A percentile compares a stretch with the other conserved stretches of the same genome.
phyloP scores from a whole-genome alignment of 2,113 vertebrate genomes.

The Ptychochromis oligacanthus region DNA sequence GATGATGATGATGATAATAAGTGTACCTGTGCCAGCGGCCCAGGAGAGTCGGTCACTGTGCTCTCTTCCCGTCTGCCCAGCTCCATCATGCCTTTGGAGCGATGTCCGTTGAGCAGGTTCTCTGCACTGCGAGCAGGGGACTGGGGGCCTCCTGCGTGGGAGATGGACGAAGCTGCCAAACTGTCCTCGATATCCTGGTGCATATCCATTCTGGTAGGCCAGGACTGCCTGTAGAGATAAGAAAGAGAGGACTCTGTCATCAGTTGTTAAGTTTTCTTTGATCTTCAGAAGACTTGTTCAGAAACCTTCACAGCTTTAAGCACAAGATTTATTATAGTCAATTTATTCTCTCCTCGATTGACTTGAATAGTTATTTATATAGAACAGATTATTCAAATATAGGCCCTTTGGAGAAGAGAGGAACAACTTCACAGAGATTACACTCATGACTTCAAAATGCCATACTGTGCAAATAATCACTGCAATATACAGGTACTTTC shows the following conservation, averaged over 20 bases:
- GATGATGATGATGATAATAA: neutral
- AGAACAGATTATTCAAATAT: neutral
- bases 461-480: neutral
- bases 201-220: slow-evolving; percentile 94
- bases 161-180: slow-evolving; percentile 90
- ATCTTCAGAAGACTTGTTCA: neutral
- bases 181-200: slow-evolving; percentile 97
- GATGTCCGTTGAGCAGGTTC: slow-evolving; percentile 91
- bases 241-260: neutral
- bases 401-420: neutral
- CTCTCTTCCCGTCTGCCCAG: slow-evolving; percentile 85
- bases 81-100: slow-evolving; percentile 87
- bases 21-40: slow-evolving; percentile 29
- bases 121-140: slow-evolving; percentile 90
- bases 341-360: neutral
- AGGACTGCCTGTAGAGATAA: slow-evolving; percentile 86
- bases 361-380: neutral
- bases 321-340: neutral
- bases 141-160: slow-evolving; percentile 87
- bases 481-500: too few species aligned
- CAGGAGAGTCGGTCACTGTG: slow-evolving; percentile 63
- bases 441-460: neutral
- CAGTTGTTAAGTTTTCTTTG: neutral
- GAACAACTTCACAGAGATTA: neutral
- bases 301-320: too few species aligned